Conservation (phyloP, 2,797 vertebrate species). For the Sebastes matsubarae region DNA sequence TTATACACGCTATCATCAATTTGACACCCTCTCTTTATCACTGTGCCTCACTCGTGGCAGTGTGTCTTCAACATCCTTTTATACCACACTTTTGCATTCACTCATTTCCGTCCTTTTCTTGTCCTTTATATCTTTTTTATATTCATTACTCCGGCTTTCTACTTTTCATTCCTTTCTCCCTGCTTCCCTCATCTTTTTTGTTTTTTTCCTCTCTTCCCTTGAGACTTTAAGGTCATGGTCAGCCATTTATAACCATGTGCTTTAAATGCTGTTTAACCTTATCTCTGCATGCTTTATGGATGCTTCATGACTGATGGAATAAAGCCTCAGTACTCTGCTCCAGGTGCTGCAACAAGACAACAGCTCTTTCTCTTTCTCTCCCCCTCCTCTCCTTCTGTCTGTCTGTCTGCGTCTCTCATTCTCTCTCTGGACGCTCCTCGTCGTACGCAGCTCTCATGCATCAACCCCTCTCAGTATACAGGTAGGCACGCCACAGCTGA, state of each 20-base stretch:
- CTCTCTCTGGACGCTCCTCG: conserved; percentile 27
- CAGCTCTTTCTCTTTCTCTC: conserved; percentile 21
- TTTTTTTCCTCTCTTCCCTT: conserved; percentile 25
- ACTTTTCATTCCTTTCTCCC: conserved; percentile 21
- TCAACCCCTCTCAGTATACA: conserved; percentile 51
- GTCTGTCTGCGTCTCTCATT: conserved; percentile 14
- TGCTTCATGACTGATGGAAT: conserved; percentile 67
- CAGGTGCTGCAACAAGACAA: conserved; percentile 49
- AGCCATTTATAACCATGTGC: conserved; percentile 81
- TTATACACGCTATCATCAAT: conserved; percentile 38
- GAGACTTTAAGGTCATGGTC: conserved; percentile 70
- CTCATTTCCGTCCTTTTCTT: conserved; percentile 50
- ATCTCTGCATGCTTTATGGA: conserved; percentile 78
- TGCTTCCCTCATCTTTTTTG: conserved; percentile 1
- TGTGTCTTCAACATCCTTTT: conserved; percentile 51
- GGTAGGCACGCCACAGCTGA: conserved; percentile 46
- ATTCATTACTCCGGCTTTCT: conserved; percentile 48
- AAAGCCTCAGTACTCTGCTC: conserved; percentile 36
- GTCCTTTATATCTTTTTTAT: conserved; percentile 49
- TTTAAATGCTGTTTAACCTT: conserved; percentile 82
- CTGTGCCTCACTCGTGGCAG: conserved; percentile 25
- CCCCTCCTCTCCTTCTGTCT: not conserved
- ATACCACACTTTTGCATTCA: conserved; percentile 20
- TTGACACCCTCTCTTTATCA: conserved; percentile 57
- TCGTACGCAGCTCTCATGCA: conserved; percentile 45